These are phyloP conservation scores for Drosophila aff. DNA, from an alignment of 1,140 invertebrate genomes.

Conservation along the genomic window DNA sequence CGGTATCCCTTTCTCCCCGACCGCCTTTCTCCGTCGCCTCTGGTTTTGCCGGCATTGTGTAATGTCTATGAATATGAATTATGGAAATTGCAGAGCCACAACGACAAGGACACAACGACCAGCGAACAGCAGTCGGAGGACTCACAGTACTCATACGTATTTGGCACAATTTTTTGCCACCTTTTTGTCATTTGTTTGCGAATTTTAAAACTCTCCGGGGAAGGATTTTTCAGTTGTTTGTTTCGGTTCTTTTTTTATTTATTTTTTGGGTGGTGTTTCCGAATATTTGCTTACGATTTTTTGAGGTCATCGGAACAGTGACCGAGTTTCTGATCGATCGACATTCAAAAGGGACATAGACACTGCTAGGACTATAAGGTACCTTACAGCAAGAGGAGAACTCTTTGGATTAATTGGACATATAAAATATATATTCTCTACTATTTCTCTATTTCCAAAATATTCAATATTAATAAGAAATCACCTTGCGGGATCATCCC, in stretches of 20 bases:
- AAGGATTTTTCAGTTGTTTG: conserved; percentile 16
- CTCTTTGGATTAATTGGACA: no score
- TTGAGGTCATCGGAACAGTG: conserved; percentile 60
- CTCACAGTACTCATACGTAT: conserved; percentile 48
- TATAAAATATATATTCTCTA: not conserved
- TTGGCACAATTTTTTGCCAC: conserved; percentile 46
- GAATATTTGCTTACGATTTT: conserved; percentile 23
- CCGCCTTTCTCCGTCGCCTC: conserved; percentile 15
- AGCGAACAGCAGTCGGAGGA: conserved; percentile 37
- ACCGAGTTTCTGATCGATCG: conserved; percentile 49
- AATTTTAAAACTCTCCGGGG: conserved; percentile 43
- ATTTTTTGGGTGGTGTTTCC: conserved; percentile 6
- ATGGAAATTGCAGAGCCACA: conserved; percentile 78
- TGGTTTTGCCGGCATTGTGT: conserved; percentile 41
- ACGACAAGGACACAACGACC: conserved; percentile 65
- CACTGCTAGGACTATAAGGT: not conserved
- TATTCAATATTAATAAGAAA: no score
- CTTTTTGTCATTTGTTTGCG: conserved; percentile 38
- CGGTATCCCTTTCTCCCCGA: conserved; percentile 28
- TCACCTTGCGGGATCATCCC: not conserved
- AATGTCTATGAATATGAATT: conserved; percentile 83
- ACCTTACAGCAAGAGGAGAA: no score
- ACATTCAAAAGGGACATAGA: not conserved
- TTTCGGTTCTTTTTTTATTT: not conserved
- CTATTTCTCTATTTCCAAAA: no score